A percentile compares a stretch with the other conserved stretches of the same genome.
These are phyloP conservation scores for Tetraodon nigroviridis DNA, from an alignment of 2,113 vertebrate species.

Conservation along the genomic window DNA sequence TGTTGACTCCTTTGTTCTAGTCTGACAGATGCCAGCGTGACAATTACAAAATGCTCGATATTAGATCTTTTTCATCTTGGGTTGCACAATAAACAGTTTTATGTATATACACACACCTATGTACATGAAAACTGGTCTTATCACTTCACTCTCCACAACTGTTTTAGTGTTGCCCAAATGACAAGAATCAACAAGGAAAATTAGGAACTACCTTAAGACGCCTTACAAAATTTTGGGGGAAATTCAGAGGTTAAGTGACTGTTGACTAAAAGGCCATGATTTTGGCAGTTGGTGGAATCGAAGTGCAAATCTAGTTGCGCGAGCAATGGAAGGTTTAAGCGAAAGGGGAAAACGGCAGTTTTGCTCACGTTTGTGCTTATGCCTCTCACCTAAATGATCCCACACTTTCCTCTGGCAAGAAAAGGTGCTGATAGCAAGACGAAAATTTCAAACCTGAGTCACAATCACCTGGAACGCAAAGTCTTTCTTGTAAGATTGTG, in stretches of 20 bases:
- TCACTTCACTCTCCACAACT: constrained; percentile 26
- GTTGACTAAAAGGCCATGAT: constrained; percentile 46
- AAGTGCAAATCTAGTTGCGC: constrained; percentile 57
- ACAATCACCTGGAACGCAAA: constrained; percentile 44
- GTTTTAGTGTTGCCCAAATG: constrained; percentile 20
- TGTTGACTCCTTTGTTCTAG: constrained; percentile 9
- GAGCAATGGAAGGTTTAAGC: constrained; percentile 23
- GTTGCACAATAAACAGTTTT: constrained; percentile 43
- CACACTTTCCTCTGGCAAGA: constrained; percentile 20
- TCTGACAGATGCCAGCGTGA: constrained; percentile 49
- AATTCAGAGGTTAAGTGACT: constrained; percentile 49
- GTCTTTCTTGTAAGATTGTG: constrained; percentile 26
- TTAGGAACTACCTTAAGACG: constrained; percentile 57
- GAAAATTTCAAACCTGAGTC: constrained; percentile 58
- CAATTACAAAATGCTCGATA: constrained; percentile 55
- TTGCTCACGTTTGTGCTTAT: constrained; percentile 55
- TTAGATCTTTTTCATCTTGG: constrained; percentile 45
- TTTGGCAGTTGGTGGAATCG: constrained; percentile 57
- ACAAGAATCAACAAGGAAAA: constrained; percentile 9
- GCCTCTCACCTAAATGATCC: constrained; percentile 7
- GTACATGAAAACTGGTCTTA: constrained; percentile 41
- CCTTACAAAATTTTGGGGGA: constrained; percentile 64
- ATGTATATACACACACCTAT: constrained; percentile 57
- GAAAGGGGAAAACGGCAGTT: constrained; percentile 53
- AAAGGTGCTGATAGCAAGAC: constrained; percentile 32